Evolutionary conservation across 2,113 vertebrate genomes (phyloP).

Genomic region (Anthoscopus minutus): DNA sequence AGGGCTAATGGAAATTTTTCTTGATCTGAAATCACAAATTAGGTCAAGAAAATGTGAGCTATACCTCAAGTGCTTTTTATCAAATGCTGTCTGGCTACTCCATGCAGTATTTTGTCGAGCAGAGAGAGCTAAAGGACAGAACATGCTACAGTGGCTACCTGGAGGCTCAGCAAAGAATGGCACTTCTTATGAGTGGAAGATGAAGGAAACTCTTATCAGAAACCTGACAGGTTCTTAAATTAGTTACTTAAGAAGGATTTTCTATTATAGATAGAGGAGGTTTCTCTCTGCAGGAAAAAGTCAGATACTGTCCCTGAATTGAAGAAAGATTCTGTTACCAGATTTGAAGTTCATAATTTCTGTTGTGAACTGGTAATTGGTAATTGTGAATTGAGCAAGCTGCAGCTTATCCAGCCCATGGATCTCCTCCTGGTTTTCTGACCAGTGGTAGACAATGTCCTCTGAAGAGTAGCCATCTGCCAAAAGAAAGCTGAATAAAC

Average conservation of each 20-base stretch:
- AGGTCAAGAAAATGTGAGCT: slow-evolving; percentile 17
- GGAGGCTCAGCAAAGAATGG: not conserved
- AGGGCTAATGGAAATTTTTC: slow-evolving; percentile 44
- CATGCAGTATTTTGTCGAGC: not conserved
- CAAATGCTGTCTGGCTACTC: not conserved
- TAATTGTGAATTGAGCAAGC: slow-evolving; percentile 96
- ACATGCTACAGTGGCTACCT: not conserved
- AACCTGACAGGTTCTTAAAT: not conserved
- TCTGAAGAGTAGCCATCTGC: slow-evolving; percentile 96
- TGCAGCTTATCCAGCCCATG: slow-evolving; percentile 94
- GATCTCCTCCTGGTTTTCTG: slow-evolving; percentile 90
- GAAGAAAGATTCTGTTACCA: slow-evolving; percentile 69
- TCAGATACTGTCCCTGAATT: not conserved
- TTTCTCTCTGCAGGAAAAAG: not conserved
- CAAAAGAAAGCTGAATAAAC: slow-evolving; percentile 26
- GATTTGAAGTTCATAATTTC: slow-evolving; percentile 96
- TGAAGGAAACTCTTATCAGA: not conserved
- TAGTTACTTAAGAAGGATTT: not conserved
- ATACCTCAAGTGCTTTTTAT: not conserved
- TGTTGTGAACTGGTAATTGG: slow-evolving; percentile 87
- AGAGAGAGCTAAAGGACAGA: not conserved
- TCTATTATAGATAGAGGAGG: not conserved
- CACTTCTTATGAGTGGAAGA: not conserved
- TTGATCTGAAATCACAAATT: not conserved
- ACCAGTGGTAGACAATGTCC: slow-evolving; percentile 96